Conservation (phyloP, 2,113 vertebrate species). For the Octodon degus region DNA sequence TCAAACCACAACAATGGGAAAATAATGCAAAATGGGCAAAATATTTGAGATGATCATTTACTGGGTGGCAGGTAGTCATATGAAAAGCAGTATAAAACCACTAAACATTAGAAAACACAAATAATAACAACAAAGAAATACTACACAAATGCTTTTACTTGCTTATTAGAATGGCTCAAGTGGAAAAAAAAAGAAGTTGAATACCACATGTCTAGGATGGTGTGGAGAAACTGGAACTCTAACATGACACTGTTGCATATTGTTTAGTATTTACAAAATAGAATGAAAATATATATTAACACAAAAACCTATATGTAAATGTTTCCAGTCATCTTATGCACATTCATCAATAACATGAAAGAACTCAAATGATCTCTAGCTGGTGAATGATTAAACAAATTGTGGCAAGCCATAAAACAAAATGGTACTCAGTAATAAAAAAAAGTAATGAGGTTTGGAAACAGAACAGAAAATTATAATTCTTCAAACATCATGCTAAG, state of each 20-base stretch:
- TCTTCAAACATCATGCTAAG: neutral
- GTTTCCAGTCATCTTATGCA: neutral
- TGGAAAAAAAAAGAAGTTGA: neutral
- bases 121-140: neutral
- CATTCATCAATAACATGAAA: neutral
- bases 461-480: neutral
- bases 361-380: neutral
- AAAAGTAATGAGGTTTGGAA: neutral
- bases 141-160: neutral
- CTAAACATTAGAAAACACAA: neutral
- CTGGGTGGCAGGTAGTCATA: neutral
- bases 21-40: neutral
- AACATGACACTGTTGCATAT: neutral
- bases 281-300: neutral
- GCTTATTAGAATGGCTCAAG: neutral
- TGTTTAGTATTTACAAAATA: neutral
- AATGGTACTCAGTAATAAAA: neutral
- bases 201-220: neutral
- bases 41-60: neutral
- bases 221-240: neutral
- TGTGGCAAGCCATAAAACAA: neutral
- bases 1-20: constrained; percentile 2
- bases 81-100: neutral
- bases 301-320: neutral
- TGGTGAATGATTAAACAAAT: constrained; percentile 30